phyloP scores from a whole-genome alignment of 2,797 vertebrate genomes.

The Pantherophis vulpinus region DNA sequence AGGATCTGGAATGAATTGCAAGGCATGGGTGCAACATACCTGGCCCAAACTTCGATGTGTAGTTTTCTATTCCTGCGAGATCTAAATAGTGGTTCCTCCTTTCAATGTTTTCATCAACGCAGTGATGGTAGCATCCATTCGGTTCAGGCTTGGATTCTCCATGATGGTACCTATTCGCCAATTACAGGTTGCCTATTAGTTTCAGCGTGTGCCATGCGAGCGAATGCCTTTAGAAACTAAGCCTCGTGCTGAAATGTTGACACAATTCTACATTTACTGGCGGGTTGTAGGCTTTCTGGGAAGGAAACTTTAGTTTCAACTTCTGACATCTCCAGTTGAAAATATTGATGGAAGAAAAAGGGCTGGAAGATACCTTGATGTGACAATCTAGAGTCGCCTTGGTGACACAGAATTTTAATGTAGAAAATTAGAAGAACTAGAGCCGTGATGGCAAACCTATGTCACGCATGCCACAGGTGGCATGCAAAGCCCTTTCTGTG shows the following conservation, averaged over 20 bases:
- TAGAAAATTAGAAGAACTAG: not conserved
- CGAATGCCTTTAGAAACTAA: slow-evolving; percentile 47
- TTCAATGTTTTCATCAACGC: slow-evolving; percentile 98
- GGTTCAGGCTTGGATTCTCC: slow-evolving; percentile 80
- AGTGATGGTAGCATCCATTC: slow-evolving; percentile 87
- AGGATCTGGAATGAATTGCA: not conserved
- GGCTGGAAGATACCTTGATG: not conserved
- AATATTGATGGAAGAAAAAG: not conserved
- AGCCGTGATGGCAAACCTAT: too few species aligned
- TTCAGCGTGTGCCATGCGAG: slow-evolving; percentile 40
- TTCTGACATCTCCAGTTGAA: not conserved
- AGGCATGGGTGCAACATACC: slow-evolving; percentile 67
- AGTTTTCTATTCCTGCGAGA: slow-evolving; percentile 98
- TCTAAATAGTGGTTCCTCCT: slow-evolving; percentile 99
- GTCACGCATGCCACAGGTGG: too few species aligned
- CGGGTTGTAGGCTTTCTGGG: not conserved
- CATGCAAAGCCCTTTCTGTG: too few species aligned
- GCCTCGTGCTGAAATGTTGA: not conserved
- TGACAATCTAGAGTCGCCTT: not conserved
- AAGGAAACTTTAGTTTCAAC: not conserved
- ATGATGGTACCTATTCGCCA: slow-evolving; percentile 81
- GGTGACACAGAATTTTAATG: too few species aligned
- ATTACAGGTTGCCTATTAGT: slow-evolving; percentile 45
- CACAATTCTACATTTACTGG: too few species aligned
- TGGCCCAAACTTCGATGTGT: slow-evolving; percentile 93